These are phyloP conservation scores for Sylvia atricapilla DNA, from an alignment of 2,113 vertebrate genomes.

Conservation along the genomic window DNA sequence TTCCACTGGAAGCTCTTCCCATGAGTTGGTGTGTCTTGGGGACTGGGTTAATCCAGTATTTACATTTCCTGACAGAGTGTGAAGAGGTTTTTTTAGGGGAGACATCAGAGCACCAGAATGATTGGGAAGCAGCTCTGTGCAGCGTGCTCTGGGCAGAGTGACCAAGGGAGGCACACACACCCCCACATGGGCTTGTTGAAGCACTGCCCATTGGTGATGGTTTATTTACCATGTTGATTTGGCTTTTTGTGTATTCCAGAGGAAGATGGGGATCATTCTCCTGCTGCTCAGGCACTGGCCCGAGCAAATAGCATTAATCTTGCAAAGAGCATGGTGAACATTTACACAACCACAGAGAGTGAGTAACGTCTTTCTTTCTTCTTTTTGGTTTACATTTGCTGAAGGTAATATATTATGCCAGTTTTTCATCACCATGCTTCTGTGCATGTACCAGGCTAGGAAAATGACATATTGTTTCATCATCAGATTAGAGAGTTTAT, in stretches of 20 bases:
- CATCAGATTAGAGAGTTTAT: conserved; percentile 28
- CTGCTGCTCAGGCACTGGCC: conserved; percentile 26
- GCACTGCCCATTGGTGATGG: not conserved
- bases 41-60: not conserved
- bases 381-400: not conserved
- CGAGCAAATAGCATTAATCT: conserved; percentile 41
- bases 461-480: conserved; percentile 32
- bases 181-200: not conserved
- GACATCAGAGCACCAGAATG: not conserved
- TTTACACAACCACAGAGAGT: conserved; percentile 72
- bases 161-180: not conserved
- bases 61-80: not conserved
- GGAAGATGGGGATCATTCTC: conserved; percentile 17
- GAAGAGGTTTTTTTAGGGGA: not conserved
- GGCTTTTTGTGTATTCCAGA: conserved; percentile 59
- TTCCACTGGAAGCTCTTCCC: not conserved
- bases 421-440: not conserved
- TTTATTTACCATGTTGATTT: not conserved
- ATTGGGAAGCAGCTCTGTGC: not conserved
- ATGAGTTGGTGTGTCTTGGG: not conserved
- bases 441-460: not conserved
- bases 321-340: conserved; percentile 74
- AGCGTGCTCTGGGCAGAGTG: not conserved
- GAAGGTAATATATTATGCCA: not conserved
- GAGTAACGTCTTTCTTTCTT: conserved; percentile 47